These are phyloP conservation scores for Aurelia sp. DNA, from an alignment of 30 jellyfish, hydroid and myxozoan species.

Conservation along the genomic window DNA sequence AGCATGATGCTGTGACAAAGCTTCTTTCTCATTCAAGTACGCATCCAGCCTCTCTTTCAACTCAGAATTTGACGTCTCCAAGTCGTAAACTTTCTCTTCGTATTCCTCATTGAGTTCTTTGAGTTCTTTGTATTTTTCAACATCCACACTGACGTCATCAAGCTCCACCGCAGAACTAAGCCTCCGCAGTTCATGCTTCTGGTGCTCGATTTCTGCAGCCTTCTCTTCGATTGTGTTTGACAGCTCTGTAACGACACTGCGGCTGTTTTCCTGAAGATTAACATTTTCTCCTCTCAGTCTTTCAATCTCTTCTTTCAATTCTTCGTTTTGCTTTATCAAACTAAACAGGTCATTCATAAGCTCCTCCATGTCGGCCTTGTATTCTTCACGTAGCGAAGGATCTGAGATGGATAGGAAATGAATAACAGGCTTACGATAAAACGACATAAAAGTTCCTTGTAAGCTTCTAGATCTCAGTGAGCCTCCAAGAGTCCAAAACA, in stretches of 20 bases:
- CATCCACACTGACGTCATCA: conserved; percentile 5
- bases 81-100: conserved; percentile 15
- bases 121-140: conserved; percentile 27
- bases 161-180: conserved; percentile 62
- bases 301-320: conserved; percentile 69
- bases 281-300: conserved; percentile 40
- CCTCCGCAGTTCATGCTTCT: conserved; percentile 61
- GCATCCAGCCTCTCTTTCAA: conserved; percentile 38
- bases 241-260: conserved; percentile 56
- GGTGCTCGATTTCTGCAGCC: conserved; percentile 69
- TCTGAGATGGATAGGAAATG: not conserved
- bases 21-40: conserved; percentile 34
- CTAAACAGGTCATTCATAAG: conserved; percentile 52
- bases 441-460: no score
- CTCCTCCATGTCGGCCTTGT: conserved; percentile 55
- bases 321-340: conserved; percentile 63
- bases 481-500: no score
- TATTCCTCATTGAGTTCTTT: conserved; percentile 33
- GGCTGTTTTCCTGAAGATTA: conserved; percentile 37
- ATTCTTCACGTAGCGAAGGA: conserved; percentile 24
- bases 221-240: conserved; percentile 54
- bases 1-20: conserved; percentile 24
- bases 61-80: conserved; percentile 40
- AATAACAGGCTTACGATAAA: not conserved
- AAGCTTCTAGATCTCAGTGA: no score